Evolutionary conservation across 2,113 vertebrate genomes (phyloP).

Genomic region (Corythaeola cristata): DNA sequence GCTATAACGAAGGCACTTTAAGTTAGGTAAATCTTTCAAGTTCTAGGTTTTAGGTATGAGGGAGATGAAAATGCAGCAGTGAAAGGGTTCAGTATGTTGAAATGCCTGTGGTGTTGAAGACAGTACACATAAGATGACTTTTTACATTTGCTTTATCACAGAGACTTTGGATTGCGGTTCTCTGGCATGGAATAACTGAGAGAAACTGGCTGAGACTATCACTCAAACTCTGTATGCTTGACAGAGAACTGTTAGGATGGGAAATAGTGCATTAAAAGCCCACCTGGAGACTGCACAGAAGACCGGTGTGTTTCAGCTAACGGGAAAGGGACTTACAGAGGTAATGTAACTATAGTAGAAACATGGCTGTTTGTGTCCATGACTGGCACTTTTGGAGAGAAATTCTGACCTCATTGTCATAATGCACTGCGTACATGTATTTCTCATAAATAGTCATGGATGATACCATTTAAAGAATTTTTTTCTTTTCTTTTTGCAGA

Average conservation of each 20-base stretch:
- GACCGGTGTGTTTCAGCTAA: conserved; percentile 97
- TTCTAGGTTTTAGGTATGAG: not conserved
- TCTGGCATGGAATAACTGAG: not conserved
- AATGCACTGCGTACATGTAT: not conserved
- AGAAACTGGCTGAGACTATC: not conserved
- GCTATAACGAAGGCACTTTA: not conserved
- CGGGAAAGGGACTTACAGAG: conserved; percentile 89
- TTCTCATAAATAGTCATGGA: not conserved
- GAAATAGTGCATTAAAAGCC: conserved; percentile 94
- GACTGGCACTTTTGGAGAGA: not conserved
- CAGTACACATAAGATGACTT: not conserved
- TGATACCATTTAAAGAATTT: not conserved
- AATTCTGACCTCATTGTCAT: not conserved
- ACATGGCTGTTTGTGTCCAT: not conserved
- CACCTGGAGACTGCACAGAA: conserved; percentile 98
- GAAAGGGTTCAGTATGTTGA: not conserved
- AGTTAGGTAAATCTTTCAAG: not conserved
- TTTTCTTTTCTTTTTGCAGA: not conserved
- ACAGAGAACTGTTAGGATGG: conserved; percentile 77
- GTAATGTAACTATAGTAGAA: conserved; percentile 62
- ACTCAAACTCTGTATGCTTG: not conserved
- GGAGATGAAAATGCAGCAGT: not conserved
- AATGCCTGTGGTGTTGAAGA: not conserved
- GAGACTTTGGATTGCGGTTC: not conserved
- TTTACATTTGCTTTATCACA: not conserved